These are phyloP conservation scores for Aspiorhynchus laticeps DNA, from an alignment of 2,113 vertebrate genomes.

Conservation along the genomic window DNA sequence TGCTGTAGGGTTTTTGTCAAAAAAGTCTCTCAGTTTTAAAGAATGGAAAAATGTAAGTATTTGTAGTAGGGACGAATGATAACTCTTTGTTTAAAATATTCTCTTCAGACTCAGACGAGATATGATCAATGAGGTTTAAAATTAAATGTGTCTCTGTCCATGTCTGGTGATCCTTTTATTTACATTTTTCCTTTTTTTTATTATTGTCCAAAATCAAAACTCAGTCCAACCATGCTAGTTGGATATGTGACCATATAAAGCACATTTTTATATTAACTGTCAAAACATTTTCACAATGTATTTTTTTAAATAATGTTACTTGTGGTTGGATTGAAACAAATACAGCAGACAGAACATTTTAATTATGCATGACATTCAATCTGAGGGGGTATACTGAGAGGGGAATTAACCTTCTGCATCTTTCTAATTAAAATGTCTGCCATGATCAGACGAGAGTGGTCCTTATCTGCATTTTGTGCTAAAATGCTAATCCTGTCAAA, in stretches of 20 bases:
- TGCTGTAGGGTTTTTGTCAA: too few relatives aligned
- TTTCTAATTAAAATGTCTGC: conserved; percentile 49
- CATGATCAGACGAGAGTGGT: conserved; percentile 17
- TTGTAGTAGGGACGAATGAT: too few relatives aligned
- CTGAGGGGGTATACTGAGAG: not conserved
- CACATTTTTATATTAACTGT: not conserved
- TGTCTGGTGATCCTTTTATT: not conserved
- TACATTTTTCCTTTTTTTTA: not conserved
- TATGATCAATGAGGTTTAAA: too few relatives aligned
- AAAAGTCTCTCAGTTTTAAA: too few relatives aligned
- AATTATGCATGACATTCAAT: conserved; percentile 46
- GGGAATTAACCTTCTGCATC: conserved; percentile 35
- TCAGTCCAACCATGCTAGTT: not conserved
- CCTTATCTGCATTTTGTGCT: conserved; percentile 32
- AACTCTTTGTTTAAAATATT: not conserved
- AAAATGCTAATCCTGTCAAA: conserved; percentile 31
- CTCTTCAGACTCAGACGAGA: not conserved
- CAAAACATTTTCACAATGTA: not conserved
- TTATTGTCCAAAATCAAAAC: not conserved
- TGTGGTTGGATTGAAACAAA: not conserved
- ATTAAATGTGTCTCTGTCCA: too few relatives aligned
- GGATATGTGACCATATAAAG: not conserved
- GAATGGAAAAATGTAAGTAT: too few relatives aligned
- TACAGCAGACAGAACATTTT: conserved; percentile 2
- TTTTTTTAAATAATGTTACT: not conserved